These are phyloP conservation scores for Tortrix viridana DNA, from an alignment of 2,888 invertebrate species.

Conservation along the genomic window DNA sequence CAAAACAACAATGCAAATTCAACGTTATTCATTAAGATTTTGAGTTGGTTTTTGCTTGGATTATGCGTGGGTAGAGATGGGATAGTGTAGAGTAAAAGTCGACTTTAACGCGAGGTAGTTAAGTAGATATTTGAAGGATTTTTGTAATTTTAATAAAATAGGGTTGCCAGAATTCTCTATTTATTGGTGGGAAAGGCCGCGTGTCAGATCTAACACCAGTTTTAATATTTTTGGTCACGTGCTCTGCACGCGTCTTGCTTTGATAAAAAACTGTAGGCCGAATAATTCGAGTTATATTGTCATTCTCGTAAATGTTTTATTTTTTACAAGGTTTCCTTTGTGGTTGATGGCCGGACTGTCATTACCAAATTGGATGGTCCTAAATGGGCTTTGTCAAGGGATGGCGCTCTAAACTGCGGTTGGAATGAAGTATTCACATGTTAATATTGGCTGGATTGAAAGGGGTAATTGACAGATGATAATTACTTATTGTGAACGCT, in stretches of 20 bases:
- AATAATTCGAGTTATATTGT: conserved; percentile 82
- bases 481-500: conserved; percentile 6
- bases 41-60: conserved; percentile 45
- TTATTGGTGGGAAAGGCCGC: conserved; percentile 83
- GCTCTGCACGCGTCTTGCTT: conserved; percentile 71
- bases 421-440: conserved; percentile 33
- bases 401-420: conserved; percentile 12
- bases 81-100: background rate
- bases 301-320: conserved; percentile 78
- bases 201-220: conserved; percentile 84
- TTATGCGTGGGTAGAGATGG: background rate
- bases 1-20: conserved; percentile 40
- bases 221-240: conserved; percentile 81
- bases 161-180: conserved; percentile 76
- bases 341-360: conserved; percentile 64
- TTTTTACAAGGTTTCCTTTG: conserved; percentile 68
- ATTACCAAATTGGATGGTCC: conserved; percentile 71
- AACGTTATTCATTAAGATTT: conserved; percentile 33
- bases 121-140: conserved; percentile 17
- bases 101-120: conserved; percentile 1
- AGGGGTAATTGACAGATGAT: conserved; percentile 17
- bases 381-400: conserved; percentile 46
- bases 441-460: conserved; percentile 29
- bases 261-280: conserved; percentile 80
- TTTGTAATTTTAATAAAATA: conserved; percentile 49